Evolutionary conservation across 2,888 invertebrate genomes (phyloP), one percentile per base, ranked within the genome.

Genomic region (Chydorus sphaericus): DNA sequence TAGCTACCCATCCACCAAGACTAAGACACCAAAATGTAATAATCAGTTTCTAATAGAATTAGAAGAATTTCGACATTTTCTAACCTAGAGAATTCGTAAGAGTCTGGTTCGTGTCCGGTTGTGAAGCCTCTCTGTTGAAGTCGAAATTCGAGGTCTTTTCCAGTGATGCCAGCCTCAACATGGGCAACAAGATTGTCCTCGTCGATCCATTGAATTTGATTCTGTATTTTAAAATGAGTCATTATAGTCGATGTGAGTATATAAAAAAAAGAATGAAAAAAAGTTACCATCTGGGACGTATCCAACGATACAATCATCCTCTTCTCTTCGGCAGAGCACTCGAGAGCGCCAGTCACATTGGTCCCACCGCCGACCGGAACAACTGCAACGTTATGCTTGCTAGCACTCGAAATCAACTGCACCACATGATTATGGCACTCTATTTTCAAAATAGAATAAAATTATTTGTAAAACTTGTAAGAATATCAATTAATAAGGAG

Each of bases 41-140:
- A n/a, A n/a, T n/a, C n/a, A n/a, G n/a, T 44, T 44, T 16, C 6
- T 23, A 16, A 44, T 44, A 33, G n/a, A 33, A 33, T 33, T 14
- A 33, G 33, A 33, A n/a, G n/a, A n/a, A n/a, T n/a, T n/a, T 30
- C 3, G 23, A n/a, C n/a, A n/a, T n/a, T 10, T 18, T 18, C 20
- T 18, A 31, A 75, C 75, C 75, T 87, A 2, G 89, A 89, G 73
- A 98, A 98, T 72, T 98, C 97, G 70, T 90, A 92, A 2, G 94
- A 96, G 68, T 98, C 98, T 0, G 98, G 98, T 68, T 98, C 97
- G 69, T 98, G 94, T 0, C 98, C 98, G 1, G 87, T 83, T 0
- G 93, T 94, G 65, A 79, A 82, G 0, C 90, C 91, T 29, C 81
- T 74, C 14, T 78, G 74, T 14, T 80, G 77, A 65, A 96, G 74